Base-by-base conservation (phyloP, 2,888 invertebrate species). In the Alsophila aescularia region DNA sequence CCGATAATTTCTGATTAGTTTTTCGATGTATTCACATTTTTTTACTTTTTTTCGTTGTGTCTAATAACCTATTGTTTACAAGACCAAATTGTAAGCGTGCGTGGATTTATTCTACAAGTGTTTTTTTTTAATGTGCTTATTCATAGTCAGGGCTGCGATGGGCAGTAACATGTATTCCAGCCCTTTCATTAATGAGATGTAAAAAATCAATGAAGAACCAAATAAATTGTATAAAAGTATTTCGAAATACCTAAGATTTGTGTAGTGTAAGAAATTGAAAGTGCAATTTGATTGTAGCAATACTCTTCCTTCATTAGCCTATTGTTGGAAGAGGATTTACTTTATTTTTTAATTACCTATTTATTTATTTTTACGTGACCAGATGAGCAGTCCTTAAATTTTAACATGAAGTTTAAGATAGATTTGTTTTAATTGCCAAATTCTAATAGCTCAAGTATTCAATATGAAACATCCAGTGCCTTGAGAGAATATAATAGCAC, bases 401-500 rank as follows among this genome's bases (percentile, higher is more conserved):
- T n/a, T n/a, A n/a, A n/a, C n/a, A n/a, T n/a, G n/a, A n/a, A n/a
- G n/a, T n/a, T n/a, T n/a, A n/a, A n/a, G n/a, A n/a, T n/a, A n/a
- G 3, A 43, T 47, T 53, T 34, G 15, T n/a, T 55, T 50, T n/a
- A 35, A 44, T n/a, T 24, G 24, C n/a, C n/a, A n/a, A n/a, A n/a
- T n/a, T 55, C 44, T 8, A 35, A 44, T n/a, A 31, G 44, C 48
- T 52, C 49, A 52, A 44, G 13, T 48, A 49, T 40, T 34, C 44
- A 36, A 39, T 57, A 44, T 34, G 21, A 43, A 56, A 59, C 60
- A 60, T 52, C 49, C 65, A 63, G 67, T 67, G 67, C 67, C 65
- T 67, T 67, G 56, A 58, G 36, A 55, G 43, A 55, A 56, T 59
- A 47, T 54, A 54, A 53, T 48, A 56, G 42, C 75, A 68, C 29